phyloP scores from a whole-genome alignment of 2,888 invertebrate species.

The Tiphia femorata region DNA sequence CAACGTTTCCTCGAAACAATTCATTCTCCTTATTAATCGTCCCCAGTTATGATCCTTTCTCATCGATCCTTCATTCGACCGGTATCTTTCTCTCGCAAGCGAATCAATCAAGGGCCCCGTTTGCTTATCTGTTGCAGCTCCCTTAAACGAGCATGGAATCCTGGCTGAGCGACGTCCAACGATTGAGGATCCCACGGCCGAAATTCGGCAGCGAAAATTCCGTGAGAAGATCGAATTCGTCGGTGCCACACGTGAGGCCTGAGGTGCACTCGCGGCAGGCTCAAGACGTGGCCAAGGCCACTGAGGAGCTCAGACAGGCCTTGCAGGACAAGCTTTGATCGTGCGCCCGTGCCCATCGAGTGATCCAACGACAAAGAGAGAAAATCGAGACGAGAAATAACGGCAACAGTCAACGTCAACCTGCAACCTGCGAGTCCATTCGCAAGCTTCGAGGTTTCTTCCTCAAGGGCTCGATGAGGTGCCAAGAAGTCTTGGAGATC shows the following conservation, averaged over 20 bases:
- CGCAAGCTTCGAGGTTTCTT: neutral
- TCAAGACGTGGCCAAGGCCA: constrained; percentile 76
- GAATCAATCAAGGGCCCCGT: too few species aligned
- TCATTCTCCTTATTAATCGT: too few species aligned
- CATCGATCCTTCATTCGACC: too few species aligned
- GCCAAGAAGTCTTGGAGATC: too few species aligned
- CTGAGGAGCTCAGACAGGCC: constrained; percentile 82
- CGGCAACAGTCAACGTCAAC: too few species aligned
- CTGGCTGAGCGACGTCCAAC: constrained; percentile 87
- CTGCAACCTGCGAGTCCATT: too few species aligned
- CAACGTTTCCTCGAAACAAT: too few species aligned
- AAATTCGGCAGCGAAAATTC: constrained; percentile 78
- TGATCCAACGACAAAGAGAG: constrained; percentile 10
- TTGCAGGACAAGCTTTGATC: constrained; percentile 83
- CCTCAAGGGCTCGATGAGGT: too few species aligned
- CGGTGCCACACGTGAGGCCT: constrained; percentile 73
- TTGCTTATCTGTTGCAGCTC: too few species aligned
- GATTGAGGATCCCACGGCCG: constrained; percentile 86
- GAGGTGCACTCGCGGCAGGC: constrained; percentile 69
- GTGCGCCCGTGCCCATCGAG: too few species aligned
- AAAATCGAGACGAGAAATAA: constrained; percentile 8
- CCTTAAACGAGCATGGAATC: constrained; percentile 85
- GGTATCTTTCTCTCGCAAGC: too few species aligned
- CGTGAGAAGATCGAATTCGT: constrained; percentile 68
- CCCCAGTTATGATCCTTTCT: too few species aligned